phyloP scores from a whole-genome alignment of 2,888 invertebrate genomes.

The Cactoblastis cactorum region DNA sequence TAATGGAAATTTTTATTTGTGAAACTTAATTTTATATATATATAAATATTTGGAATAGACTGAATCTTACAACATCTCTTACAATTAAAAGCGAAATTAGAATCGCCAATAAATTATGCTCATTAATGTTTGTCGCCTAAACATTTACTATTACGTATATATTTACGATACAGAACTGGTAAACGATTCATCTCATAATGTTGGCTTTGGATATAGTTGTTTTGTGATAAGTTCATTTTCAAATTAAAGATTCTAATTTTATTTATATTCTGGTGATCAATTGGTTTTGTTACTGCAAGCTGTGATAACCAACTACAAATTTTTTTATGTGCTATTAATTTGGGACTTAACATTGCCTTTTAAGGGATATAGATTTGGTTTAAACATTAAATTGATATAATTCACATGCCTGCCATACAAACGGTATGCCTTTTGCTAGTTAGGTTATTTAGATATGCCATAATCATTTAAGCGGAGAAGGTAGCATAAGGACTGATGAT shows the following conservation, averaged over 20 bases:
- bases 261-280: neutral
- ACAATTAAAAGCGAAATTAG: no score
- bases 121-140: no score
- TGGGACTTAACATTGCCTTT: neutral
- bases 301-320: neutral
- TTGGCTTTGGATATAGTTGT: neutral
- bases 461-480: conserved; percentile 6
- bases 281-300: neutral
- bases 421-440: neutral
- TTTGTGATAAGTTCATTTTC: neutral
- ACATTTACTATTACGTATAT: no score
- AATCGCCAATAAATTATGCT: no score
- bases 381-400: no score
- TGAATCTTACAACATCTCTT: no score
- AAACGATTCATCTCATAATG: no score
- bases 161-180: no score
- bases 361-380: no score
- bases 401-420: conserved; percentile 4
- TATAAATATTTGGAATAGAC: no score
- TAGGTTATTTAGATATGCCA: neutral
- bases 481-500: conserved; percentile 3
- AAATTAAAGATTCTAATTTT: neutral
- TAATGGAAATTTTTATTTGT: no score
- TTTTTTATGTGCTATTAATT: neutral
- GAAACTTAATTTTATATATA: no score